These are phyloP conservation scores for Hypena proboscidalis DNA, from an alignment of 2,888 invertebrate species.

Conservation along the genomic window DNA sequence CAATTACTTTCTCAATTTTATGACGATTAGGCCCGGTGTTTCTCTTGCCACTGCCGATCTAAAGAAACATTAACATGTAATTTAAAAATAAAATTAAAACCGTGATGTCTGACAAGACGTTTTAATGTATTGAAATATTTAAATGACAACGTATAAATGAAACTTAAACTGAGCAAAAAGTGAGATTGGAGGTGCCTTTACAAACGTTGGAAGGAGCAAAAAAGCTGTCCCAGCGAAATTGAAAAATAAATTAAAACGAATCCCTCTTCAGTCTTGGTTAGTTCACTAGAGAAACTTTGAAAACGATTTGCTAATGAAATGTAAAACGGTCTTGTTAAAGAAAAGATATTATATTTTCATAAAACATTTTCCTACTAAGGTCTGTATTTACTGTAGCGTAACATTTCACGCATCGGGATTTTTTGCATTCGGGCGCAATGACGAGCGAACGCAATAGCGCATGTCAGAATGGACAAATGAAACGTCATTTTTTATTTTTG, in stretches of 20 bases:
- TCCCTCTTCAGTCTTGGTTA: conserved; percentile 8
- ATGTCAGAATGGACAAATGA: conserved; percentile 24
- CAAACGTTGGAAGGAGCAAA: conserved; percentile 15
- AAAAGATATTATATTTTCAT: conserved; percentile 1
- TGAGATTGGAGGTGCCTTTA: conserved; percentile 10
- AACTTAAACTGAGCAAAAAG: conserved; percentile 25
- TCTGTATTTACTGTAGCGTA: conserved; percentile 21
- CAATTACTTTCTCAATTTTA: conserved; percentile 30
- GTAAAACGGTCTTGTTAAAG: not conserved
- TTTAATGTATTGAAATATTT: conserved; percentile 15
- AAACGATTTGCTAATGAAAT: conserved; percentile 16
- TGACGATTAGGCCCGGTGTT: conserved; percentile 13
- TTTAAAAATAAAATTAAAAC: conserved; percentile 10
- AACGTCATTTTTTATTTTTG: conserved; percentile 12
- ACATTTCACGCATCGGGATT: conserved; percentile 20
- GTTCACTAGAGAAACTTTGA: conserved; percentile 10
- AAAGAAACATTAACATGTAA: conserved; percentile 14
- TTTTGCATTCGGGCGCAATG: conserved; percentile 27
- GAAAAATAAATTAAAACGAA: conserved; percentile 36
- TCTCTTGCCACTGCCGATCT: conserved; percentile 22
- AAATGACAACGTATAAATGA: conserved; percentile 10
- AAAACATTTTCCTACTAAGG: conserved; percentile 16
- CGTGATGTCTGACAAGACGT: conserved; percentile 7
- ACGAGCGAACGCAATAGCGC: conserved; percentile 22
- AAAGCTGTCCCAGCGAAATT: conserved; percentile 28